These are phyloP conservation scores for Trissolcus japonicus DNA, from an alignment of 2,888 invertebrate species.

Conservation along the genomic window DNA sequence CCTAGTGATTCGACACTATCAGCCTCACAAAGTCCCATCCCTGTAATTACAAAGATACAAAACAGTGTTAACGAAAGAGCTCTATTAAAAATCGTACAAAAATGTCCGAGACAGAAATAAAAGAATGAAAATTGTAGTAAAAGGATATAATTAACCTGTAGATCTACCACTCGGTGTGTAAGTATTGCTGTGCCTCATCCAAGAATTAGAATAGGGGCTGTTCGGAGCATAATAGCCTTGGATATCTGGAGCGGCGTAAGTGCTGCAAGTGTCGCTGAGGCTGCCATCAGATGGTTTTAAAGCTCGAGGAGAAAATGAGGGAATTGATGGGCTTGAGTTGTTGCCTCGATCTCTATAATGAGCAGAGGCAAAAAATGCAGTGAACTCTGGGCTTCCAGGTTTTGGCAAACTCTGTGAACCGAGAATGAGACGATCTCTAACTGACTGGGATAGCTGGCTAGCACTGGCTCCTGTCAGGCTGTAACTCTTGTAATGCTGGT, in stretches of 20 bases:
- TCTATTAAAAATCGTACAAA: background rate
- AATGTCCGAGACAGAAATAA: background rate
- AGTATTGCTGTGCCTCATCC: constrained; percentile 88
- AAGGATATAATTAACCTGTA: constrained; percentile 63
- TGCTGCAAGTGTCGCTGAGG: constrained; percentile 90
- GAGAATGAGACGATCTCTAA: constrained; percentile 87
- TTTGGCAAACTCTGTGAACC: constrained; percentile 93
- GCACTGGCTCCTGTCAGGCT: constrained; percentile 90
- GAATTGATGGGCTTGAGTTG: constrained; percentile 68
- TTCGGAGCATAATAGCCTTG: constrained; percentile 74
- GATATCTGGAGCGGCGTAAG: constrained; percentile 81
- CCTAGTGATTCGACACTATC: constrained; percentile 91
- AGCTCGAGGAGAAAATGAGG: constrained; percentile 71
- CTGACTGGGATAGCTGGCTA: constrained; percentile 90
- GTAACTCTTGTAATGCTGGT: constrained; percentile 86
- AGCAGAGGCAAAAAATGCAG: constrained; percentile 79
- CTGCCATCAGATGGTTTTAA: constrained; percentile 83
- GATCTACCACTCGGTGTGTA: constrained; percentile 75
- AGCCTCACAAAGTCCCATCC: constrained; percentile 85
- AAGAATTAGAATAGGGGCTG: constrained; percentile 85
- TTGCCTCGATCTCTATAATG: constrained; percentile 71
- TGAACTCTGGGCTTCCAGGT: constrained; percentile 84
- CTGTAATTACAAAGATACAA: constrained; percentile 54
- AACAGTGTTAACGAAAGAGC: no score
- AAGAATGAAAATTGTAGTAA: background rate